Evolutionary conservation across 2,888 invertebrate genomes (phyloP), one percentile per base, ranked within the genome.

Genomic region (Torymus aiolomorphi): DNA sequence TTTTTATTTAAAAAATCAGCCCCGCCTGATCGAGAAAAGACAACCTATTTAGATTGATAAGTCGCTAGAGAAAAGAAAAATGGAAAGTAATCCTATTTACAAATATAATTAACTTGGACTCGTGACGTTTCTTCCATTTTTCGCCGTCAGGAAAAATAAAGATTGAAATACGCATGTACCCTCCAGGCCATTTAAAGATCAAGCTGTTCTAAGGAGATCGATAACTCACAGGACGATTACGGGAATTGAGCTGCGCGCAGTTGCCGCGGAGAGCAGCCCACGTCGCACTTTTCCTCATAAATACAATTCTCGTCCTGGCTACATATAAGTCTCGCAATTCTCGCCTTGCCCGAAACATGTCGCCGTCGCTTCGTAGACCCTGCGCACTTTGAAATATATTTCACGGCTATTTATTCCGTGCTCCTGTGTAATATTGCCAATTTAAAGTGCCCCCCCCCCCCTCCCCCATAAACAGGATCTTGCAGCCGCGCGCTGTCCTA

Each of bases 391-490:
- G 73, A 73, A 63, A 73, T 56, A 73, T 71, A 57, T 70, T 13
- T 16, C 16, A 10, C 49, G 4, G 42, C 5, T 49, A 49, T 8
- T 61, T 61, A 24, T 24, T 14, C 49, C 18, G 65, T 16, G 20
- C 16, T 20, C 24, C 24, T 16, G 42, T 49, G 61, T 71, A 71
- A 71, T 71, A 73, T 65, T 73, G 73, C 18, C 73, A 65, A 63
- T 74, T 63, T 65, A 74, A 54, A 74, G 56, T 74, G 65, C 65
- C 72, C n/a, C n/a, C n/a, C n/a, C n/a, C n/a, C n/a, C n/a, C n/a
- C n/a, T n/a, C n/a, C n/a, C n/a, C n/a, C 14, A 54, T 62, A 74
- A 65, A 74, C 65, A 74, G 63, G n/a, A 49, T 56, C 52, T n/a
- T 69, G 12, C 49, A 10, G 49, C 51, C 31, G 16, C 69, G 42